Percentiles rank a stretch among this genome's conserved stretches.
Conservation (phyloP, 2,888 invertebrate genomes). For the Melolontha melolontha region DNA sequence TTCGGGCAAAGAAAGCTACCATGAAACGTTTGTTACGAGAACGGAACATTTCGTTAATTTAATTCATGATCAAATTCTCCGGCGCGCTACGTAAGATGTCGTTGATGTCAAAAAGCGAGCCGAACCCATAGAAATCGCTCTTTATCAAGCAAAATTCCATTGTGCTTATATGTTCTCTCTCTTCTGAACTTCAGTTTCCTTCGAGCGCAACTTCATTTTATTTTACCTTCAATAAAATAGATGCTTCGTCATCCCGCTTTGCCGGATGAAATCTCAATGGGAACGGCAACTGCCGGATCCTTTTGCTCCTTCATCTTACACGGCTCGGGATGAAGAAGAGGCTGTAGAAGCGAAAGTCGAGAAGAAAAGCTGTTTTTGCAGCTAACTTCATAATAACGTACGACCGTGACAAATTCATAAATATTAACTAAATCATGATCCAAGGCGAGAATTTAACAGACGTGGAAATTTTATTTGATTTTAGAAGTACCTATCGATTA, state of each 20-base stretch:
- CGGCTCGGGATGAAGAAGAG: not conserved
- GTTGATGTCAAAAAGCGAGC: slow-evolving; percentile 47
- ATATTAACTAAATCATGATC: slow-evolving; percentile 35
- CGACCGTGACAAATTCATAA: slow-evolving; percentile 37
- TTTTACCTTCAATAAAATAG: slow-evolving; percentile 43
- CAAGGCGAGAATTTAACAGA: not conserved
- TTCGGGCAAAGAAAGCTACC: slow-evolving; percentile 1
- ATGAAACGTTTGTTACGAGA: slow-evolving; percentile 7
- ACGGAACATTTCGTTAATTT: slow-evolving; percentile 38
- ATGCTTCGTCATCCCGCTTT: slow-evolving; percentile 35
- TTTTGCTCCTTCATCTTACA: not conserved
- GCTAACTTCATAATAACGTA: slow-evolving; percentile 29
- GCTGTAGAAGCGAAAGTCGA: not conserved
- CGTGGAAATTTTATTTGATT: not conserved
- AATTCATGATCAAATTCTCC: slow-evolving; percentile 42
- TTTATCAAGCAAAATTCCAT: slow-evolving; percentile 49
- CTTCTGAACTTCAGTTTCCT: slow-evolving; percentile 41
- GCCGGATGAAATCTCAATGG: slow-evolving; percentile 37
- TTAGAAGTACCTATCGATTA: too few species aligned
- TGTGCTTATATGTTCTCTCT: slow-evolving; percentile 44
- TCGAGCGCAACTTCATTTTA: slow-evolving; percentile 46
- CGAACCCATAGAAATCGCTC: slow-evolving; percentile 44
- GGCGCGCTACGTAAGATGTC: slow-evolving; percentile 45
- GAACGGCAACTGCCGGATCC: slow-evolving; percentile 28
- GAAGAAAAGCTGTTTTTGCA: slow-evolving; percentile 17